Evolutionary conservation across 2,113 vertebrate species (phyloP).

Genomic region (Ophiodon elongatus): DNA sequence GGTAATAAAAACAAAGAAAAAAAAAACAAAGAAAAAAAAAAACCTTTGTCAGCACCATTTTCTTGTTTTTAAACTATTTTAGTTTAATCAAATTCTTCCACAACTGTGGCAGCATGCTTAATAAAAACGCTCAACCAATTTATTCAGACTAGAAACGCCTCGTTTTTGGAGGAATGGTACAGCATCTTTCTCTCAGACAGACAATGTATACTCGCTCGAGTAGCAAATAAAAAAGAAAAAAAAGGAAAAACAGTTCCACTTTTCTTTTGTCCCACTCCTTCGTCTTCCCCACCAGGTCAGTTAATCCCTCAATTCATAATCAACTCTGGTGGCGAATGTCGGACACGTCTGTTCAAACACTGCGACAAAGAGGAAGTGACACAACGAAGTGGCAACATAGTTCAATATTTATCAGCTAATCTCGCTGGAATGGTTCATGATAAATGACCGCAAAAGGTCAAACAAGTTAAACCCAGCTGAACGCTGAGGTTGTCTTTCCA

Average conservation of each 20-base stretch:
- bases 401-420: conserved; percentile 51
- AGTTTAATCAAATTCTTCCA: conserved; percentile 35
- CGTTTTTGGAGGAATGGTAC: conserved; percentile 51
- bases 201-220: conserved; percentile 6
- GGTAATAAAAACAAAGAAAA: conserved; percentile 79
- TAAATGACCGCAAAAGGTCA: conserved; percentile 41
- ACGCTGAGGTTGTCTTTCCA: conserved; percentile 43
- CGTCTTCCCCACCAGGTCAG: conserved; percentile 1
- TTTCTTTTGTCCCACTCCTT: neutral
- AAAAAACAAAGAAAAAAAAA: conserved; percentile 78
- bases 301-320: conserved; percentile 6
- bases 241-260: conserved; percentile 10
- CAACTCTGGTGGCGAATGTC: conserved; percentile 23
- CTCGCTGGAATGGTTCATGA: conserved; percentile 73
- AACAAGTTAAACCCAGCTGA: conserved; percentile 30
- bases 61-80: conserved; percentile 46
- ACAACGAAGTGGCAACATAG: conserved; percentile 52
- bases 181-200: conserved; percentile 16
- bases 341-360: conserved; percentile 45
- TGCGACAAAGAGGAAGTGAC: conserved; percentile 44
- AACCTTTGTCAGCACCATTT: conserved; percentile 82
- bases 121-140: conserved; percentile 54
- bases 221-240: conserved; percentile 19
- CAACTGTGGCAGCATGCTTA: conserved; percentile 43
- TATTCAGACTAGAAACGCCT: conserved; percentile 49